Percentiles rank a stretch among this genome's conserved stretches.
Conservation (phyloP, 2,888 invertebrate species). For the Plagiodera versicolora region DNA sequence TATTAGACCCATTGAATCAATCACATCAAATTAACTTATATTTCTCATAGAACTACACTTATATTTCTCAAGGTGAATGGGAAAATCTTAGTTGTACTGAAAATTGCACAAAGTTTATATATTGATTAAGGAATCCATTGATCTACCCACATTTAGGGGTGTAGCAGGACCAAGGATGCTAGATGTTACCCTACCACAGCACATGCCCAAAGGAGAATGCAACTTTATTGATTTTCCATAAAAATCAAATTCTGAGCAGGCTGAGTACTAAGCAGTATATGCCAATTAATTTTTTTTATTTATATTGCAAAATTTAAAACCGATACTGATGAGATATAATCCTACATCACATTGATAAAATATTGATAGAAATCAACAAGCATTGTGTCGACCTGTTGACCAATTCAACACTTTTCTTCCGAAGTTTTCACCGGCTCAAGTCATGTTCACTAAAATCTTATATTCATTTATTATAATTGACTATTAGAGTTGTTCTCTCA, state of each 20-base stretch:
- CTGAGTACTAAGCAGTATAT: slow-evolving; percentile 30
- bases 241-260: slow-evolving; percentile 37
- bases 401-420: slow-evolving; percentile 10
- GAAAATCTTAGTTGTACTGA: slow-evolving; percentile 19
- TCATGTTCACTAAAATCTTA: neutral
- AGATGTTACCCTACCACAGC: slow-evolving; percentile 22
- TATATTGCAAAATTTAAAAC: neutral
- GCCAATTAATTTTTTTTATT: neutral
- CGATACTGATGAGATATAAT: neutral
- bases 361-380: neutral
- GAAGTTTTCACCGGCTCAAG: neutral
- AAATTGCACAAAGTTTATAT: slow-evolving; percentile 40
- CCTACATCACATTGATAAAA: slow-evolving; percentile 1
- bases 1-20: slow-evolving; percentile 37
- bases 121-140: slow-evolving; percentile 50
- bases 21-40: slow-evolving; percentile 43
- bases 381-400: slow-evolving; percentile 14
- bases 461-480: too few relatives aligned
- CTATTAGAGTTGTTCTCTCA: too few relatives aligned
- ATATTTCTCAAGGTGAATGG: slow-evolving; percentile 12
- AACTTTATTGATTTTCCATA: slow-evolving; percentile 28
- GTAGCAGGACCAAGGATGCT: slow-evolving; percentile 42
- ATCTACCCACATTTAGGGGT: slow-evolving; percentile 44
- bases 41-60: slow-evolving; percentile 19
- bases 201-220: slow-evolving; percentile 29